Evolutionary conservation across 1,140 invertebrate species (phyloP).

Genomic region (Apis florea): DNA sequence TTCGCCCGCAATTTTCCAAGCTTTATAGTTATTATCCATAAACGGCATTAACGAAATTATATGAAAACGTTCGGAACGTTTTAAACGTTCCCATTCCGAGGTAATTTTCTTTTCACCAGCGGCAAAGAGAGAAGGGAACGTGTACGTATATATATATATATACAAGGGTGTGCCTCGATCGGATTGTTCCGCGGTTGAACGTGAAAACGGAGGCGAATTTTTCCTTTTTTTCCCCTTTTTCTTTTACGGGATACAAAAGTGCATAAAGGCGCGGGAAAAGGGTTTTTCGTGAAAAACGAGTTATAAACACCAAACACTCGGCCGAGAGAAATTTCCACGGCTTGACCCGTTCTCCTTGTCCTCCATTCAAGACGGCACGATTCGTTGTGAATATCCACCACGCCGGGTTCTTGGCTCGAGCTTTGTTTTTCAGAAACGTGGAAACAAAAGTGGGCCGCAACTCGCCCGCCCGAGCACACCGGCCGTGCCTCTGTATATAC

Average conservation of each 20-base stretch:
- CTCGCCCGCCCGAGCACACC: not conserved
- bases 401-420: conserved; percentile 6
- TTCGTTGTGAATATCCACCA: conserved; percentile 27
- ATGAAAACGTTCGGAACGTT: conserved; percentile 2
- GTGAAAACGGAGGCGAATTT: not conserved
- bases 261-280: not conserved
- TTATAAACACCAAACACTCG: conserved; percentile 14
- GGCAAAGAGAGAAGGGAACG: no score
- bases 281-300: conserved; percentile 5
- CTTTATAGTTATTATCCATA: conserved; percentile 39
- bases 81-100: not conserved
- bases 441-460: conserved; percentile 27
- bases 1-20: conserved; percentile 64
- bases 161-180: not conserved
- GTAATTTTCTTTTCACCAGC: conserved; percentile 3
- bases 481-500: not conserved
- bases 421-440: conserved; percentile 21
- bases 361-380: conserved; percentile 2
- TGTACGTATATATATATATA: no score
- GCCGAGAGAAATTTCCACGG: conserved; percentile 4
- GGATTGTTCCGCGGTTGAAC: not conserved
- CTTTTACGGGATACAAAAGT: not conserved
- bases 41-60: conserved; percentile 22
- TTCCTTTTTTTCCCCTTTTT: no score
- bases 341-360: conserved; percentile 23